Conservation (phyloP, 2,113 vertebrate genomes). For the Misgurnus mizolepis region DNA sequence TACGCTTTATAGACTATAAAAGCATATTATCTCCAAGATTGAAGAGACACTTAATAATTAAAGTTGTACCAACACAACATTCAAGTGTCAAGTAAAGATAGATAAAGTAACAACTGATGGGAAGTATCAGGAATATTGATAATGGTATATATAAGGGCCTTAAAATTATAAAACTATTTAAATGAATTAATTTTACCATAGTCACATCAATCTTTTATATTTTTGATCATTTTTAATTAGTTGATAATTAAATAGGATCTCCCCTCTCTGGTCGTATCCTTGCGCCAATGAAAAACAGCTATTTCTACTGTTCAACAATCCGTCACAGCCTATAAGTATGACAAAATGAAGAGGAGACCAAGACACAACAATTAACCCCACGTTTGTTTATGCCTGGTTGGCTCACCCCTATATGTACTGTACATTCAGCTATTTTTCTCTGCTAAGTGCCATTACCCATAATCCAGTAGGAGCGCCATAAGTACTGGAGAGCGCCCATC, state of each 20-base stretch:
- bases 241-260: no score
- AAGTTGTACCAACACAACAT: not conserved
- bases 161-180: not conserved
- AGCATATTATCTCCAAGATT: not conserved
- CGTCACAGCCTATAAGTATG: no score
- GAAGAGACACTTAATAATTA: not conserved
- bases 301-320: no score
- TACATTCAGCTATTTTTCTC: slow-evolving; percentile 22
- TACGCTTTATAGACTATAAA: not conserved
- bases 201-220: not conserved
- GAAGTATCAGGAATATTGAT: no score
- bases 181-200: no score
- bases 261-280: no score
- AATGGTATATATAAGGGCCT: not conserved
- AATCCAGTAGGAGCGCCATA: slow-evolving; percentile 27
- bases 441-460: slow-evolving; percentile 19
- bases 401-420: no score
- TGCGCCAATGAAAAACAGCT: no score
- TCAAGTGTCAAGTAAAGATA: not conserved
- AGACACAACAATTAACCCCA: no score
- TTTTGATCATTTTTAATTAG: not conserved
- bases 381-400: no score
- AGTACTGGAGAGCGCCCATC: slow-evolving; percentile 14
- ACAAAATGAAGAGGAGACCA: no score
- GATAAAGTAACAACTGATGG: not conserved